Evolutionary conservation across 2,888 invertebrate genomes (phyloP), one percentile per base, ranked within the genome.

Genomic region (Leptothorax acervorum): DNA sequence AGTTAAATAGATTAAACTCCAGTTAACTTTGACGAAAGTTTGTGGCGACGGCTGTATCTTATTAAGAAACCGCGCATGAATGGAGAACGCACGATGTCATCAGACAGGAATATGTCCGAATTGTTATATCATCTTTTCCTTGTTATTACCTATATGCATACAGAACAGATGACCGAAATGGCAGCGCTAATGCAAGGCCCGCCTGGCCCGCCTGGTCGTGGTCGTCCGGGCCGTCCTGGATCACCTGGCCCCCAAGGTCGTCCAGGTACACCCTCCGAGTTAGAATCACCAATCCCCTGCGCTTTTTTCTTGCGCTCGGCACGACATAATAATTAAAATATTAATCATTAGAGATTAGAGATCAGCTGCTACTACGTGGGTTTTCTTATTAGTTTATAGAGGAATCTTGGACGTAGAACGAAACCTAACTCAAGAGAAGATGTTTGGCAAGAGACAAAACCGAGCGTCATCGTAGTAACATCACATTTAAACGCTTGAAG

Each of bases 141-240:
- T 82, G 76, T 85, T 85, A 60, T 63, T 23, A 82, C 83, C 55
- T 86, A 87, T 82, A 85, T 84, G 87, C 65, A 87, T 91, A 82
- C 95, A 98, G 98, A 97, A 91, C 97, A 97, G 92, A 95, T 98
- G 91, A 96, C 96, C 90, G 97, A 97, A 92, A 95, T 98, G 91
- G 95, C 97, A 66, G 95, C 96, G 66, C 95, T 96, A 90, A 96
- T 96, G 92, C 95, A 95, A 78, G 97, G 97, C 74, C 96, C 97
- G 8, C 96, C 97, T 55, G 97, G 97, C 31, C 96, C 96, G 39
- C 96, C 97, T 23, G 97, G 97, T 65, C 95, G 95, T 68, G 96
- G 96, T 45, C 96, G 96, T 92, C 95, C 97, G 88, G 98, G 98
- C 60, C 96, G 96, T 73, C 96, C 96, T 31, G 98, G 98, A 28